Percentiles rank a stretch among this genome's conserved stretches.
These are phyloP conservation scores for Yponomeuta plumbellus DNA, from an alignment of 2,888 invertebrate species.

Conservation along the genomic window DNA sequence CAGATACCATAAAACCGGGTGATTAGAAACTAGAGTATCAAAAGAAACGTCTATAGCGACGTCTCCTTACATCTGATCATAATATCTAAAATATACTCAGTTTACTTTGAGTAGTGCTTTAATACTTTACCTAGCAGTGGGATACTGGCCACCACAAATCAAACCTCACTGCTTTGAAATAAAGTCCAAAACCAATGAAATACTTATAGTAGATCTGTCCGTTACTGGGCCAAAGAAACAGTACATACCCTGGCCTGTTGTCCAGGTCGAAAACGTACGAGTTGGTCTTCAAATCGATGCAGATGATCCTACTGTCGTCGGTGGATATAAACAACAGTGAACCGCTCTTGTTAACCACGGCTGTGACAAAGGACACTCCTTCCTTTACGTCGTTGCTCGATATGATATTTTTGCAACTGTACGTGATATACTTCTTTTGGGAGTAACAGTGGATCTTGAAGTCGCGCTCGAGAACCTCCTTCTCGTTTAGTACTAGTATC, in stretches of 20 bases:
- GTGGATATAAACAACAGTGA: constrained; percentile 62
- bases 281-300: constrained; percentile 56
- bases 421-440: constrained; percentile 38
- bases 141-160: too few relatives aligned
- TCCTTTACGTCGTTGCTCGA: constrained; percentile 47
- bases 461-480: constrained; percentile 53
- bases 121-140: too few relatives aligned
- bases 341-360: constrained; percentile 59
- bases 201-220: too few relatives aligned
- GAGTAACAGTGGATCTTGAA: constrained; percentile 35
- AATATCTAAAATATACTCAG: neutral
- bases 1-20: neutral
- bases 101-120: neutral
- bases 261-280: constrained; percentile 55
- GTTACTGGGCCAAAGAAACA: too few relatives aligned
- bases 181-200: too few relatives aligned
- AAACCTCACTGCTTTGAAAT: too few relatives aligned
- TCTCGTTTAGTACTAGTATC: constrained; percentile 55
- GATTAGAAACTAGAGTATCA: too few relatives aligned
- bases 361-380: constrained; percentile 43
- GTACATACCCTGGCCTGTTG: constrained; percentile 63
- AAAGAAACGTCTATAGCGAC: too few relatives aligned
- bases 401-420: constrained; percentile 42
- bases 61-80: too few relatives aligned
- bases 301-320: constrained; percentile 58